These are phyloP conservation scores for Percopsis omiscomaycus DNA, from an alignment of 2,797 vertebrate species.

Conservation along the genomic window DNA sequence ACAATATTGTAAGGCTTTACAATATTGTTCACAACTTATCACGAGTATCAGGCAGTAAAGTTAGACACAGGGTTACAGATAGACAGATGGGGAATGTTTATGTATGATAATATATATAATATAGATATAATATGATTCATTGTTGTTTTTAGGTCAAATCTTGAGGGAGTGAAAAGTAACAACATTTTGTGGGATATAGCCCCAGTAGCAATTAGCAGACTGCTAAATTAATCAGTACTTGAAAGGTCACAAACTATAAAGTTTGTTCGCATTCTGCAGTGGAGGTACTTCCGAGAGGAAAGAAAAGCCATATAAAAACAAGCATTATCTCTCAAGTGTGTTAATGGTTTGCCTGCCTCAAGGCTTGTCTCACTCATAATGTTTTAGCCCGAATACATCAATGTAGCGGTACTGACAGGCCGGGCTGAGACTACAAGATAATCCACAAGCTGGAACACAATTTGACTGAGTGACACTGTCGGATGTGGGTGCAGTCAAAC, in stretches of 20 bases:
- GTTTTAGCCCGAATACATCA: slow-evolving; percentile 55
- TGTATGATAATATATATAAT: no score
- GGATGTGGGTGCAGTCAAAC: slow-evolving; percentile 41
- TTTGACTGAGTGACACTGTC: slow-evolving; percentile 38
- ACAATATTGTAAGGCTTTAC: no score
- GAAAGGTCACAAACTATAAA: slow-evolving; percentile 53
- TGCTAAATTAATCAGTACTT: slow-evolving; percentile 36
- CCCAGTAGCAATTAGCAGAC: slow-evolving; percentile 28
- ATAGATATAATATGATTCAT: no score
- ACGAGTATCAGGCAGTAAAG: no score
- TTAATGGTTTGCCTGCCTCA: slow-evolving; percentile 53
- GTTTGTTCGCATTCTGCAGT: slow-evolving; percentile 38
- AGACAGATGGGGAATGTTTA: no score
- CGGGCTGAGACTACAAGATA: slow-evolving; percentile 54
- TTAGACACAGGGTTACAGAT: no score
- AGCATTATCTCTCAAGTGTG: slow-evolving; percentile 52
- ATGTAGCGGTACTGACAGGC: slow-evolving; percentile 47
- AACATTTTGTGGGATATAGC: slow-evolving; percentile 16
- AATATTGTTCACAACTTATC: no score
- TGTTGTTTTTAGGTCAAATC: no score
- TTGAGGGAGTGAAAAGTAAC: no score
- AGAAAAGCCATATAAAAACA: slow-evolving; percentile 46
- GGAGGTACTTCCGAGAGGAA: slow-evolving; percentile 18
- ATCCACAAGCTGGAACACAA: slow-evolving; percentile 55
- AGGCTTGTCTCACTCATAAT: slow-evolving; percentile 46